Evolutionary conservation across 2,888 invertebrate species (phyloP).

Genomic region (Erpobdella octoculata): DNA sequence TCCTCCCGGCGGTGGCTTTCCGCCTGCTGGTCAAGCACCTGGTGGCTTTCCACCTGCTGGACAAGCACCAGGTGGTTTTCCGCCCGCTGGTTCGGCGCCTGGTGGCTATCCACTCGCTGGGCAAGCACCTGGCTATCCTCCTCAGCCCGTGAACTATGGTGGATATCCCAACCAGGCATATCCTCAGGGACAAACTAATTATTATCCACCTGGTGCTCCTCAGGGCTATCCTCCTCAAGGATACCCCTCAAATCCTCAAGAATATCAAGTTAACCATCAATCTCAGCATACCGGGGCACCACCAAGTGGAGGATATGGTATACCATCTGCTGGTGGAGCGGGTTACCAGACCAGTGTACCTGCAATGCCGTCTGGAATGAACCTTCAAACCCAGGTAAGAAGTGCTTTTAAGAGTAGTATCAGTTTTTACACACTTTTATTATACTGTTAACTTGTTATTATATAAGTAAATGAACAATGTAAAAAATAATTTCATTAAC

Average conservation of each 20-base stretch:
- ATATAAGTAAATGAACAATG: too few relatives aligned
- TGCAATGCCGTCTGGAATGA: conserved; percentile 13
- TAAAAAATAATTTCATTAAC: too few relatives aligned
- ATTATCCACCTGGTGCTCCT: background rate
- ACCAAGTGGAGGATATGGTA: background rate
- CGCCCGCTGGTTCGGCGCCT: conserved; percentile 21
- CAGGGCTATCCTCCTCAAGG: background rate
- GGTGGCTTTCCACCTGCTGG: conserved; percentile 25
- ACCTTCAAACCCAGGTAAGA: conserved; percentile 14
- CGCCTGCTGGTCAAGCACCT: conserved; percentile 16
- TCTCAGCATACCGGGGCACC: background rate
- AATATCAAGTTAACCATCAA: background rate
- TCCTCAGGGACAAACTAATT: background rate
- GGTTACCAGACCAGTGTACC: conserved; percentile 13
- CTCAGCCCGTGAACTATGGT: conserved; percentile 22
- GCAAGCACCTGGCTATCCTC: conserved; percentile 24
- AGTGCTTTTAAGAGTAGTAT: too few relatives aligned
- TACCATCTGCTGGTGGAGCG: background rate
- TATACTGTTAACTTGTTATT: too few relatives aligned
- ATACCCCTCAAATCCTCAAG: background rate
- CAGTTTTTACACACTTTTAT: too few relatives aligned
- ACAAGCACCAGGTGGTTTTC: conserved; percentile 18
- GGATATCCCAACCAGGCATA: conserved; percentile 13
- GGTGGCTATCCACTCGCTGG: conserved; percentile 25
- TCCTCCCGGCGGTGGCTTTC: conserved; percentile 34